phyloP scores from a whole-genome alignment of 2,113 vertebrate species.

The Tricholaema leucomelas region DNA sequence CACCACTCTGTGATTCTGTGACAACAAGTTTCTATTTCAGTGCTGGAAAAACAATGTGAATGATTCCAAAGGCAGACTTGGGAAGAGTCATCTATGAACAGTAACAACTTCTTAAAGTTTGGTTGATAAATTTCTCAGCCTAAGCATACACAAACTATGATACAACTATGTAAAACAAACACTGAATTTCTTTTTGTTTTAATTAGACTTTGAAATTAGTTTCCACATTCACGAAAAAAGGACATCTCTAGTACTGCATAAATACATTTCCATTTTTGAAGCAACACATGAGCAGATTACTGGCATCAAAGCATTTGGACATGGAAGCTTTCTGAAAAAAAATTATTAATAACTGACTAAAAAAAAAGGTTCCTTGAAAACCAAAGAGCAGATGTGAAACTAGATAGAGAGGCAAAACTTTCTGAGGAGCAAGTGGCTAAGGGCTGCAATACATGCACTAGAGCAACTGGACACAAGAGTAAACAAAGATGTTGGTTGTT shows the following conservation, averaged over 20 bases:
- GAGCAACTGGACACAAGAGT: background rate
- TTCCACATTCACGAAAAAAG: background rate
- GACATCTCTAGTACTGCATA: background rate
- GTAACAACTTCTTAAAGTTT: background rate
- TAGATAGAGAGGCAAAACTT: background rate
- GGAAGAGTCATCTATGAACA: background rate
- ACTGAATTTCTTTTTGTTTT: background rate
- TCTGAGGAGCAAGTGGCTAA: background rate
- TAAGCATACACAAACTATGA: background rate
- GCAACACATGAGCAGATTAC: background rate
- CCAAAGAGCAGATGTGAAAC: background rate
- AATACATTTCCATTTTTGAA: background rate
- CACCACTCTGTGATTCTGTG: background rate
- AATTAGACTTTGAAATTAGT: background rate
- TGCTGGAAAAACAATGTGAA: background rate
- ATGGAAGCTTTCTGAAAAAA: background rate
- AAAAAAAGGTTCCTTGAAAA: background rate
- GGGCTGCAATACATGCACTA: background rate
- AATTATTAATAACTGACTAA: background rate
- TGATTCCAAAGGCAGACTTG: background rate
- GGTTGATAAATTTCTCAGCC: accelerated
- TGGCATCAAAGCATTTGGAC: background rate
- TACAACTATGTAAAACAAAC: background rate
- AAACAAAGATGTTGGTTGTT: background rate
- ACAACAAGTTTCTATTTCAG: background rate